These are phyloP conservation scores for Luehdorfia chinensis DNA, from an alignment of 1,140 invertebrate genomes.

Conservation along the genomic window DNA sequence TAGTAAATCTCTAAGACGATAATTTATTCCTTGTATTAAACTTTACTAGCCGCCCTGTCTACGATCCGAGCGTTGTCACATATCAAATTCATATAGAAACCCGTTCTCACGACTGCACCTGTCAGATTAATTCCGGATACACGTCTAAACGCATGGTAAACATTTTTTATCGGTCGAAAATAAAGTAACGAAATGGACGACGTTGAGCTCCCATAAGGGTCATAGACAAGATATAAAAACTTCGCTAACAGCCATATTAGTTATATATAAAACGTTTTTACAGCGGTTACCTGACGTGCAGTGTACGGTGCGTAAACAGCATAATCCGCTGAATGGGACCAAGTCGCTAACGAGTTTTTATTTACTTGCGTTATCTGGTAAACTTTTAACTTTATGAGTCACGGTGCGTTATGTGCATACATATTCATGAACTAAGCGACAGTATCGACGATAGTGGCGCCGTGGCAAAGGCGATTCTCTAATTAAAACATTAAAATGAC, in stretches of 20 bases:
- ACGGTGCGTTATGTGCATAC: slow-evolving; percentile 35
- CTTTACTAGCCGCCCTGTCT: slow-evolving; percentile 53
- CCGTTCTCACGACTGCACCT: slow-evolving; percentile 45
- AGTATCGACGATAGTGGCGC: slow-evolving; percentile 17
- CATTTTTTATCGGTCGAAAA: slow-evolving; percentile 35
- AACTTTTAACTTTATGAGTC: slow-evolving; percentile 45
- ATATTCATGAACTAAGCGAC: slow-evolving; percentile 41
- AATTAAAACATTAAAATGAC: slow-evolving; percentile 55
- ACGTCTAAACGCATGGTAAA: slow-evolving; percentile 30
- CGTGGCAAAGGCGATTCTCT: slow-evolving; percentile 34
- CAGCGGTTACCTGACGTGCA: no score
- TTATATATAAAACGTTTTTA: no score
- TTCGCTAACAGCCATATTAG: no score
- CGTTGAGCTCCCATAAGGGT: no score
- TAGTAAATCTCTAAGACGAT: slow-evolving; percentile 47
- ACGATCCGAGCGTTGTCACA: slow-evolving; percentile 43
- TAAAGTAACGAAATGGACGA: slow-evolving; percentile 21
- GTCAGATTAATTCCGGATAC: slow-evolving; percentile 51
- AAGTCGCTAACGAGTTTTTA: no score
- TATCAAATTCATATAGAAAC: slow-evolving; percentile 52
- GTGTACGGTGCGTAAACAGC: no score
- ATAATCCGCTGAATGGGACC: no score
- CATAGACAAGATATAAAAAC: no score
- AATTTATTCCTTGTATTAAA: slow-evolving; percentile 61
- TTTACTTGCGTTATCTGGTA: slow-evolving; percentile 27